These are phyloP conservation scores for Acanthopleura granulata DNA, from an alignment of 2,888 invertebrate species.

Conservation along the genomic window DNA sequence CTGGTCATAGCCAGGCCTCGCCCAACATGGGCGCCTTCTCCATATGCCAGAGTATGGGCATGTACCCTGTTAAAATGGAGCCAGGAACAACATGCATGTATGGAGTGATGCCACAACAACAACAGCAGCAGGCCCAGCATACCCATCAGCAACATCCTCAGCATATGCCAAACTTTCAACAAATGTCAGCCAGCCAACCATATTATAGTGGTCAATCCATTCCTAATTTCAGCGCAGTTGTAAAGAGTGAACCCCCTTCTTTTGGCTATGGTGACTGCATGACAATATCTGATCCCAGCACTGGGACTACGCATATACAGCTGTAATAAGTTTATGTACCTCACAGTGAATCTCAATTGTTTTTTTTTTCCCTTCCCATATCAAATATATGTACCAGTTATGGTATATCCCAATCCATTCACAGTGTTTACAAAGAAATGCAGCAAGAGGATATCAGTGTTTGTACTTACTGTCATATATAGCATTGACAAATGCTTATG, in stretches of 20 bases:
- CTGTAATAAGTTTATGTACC: neutral
- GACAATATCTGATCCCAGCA: slow-evolving; percentile 2
- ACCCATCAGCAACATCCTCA: neutral
- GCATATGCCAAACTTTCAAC: slow-evolving; percentile 1
- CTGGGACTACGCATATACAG: slow-evolving; percentile 15
- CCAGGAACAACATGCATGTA: neutral
- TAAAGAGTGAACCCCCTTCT: slow-evolving; percentile 13
- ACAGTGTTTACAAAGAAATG: too few relatives aligned
- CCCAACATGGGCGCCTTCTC: neutral
- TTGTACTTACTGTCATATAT: too few relatives aligned
- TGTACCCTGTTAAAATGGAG: slow-evolving; percentile 8
- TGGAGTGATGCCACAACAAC: slow-evolving; percentile 16
- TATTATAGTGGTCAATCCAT: slow-evolving; percentile 8
- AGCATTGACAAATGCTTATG: too few relatives aligned
- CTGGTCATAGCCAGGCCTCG: neutral
- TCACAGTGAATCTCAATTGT: too few relatives aligned
- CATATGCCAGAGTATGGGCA: neutral
- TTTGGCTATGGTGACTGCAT: slow-evolving; percentile 10
- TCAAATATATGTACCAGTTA: too few relatives aligned
- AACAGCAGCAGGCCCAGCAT: neutral
- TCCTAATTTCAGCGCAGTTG: neutral
- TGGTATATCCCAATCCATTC: too few relatives aligned
- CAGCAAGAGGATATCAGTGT: too few relatives aligned
- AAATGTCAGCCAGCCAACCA: neutral
- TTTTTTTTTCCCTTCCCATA: too few relatives aligned